Evolutionary conservation across 2,888 invertebrate genomes (phyloP), one percentile per base, ranked within the genome.

Genomic region (Leptinotarsa tumamoca): DNA sequence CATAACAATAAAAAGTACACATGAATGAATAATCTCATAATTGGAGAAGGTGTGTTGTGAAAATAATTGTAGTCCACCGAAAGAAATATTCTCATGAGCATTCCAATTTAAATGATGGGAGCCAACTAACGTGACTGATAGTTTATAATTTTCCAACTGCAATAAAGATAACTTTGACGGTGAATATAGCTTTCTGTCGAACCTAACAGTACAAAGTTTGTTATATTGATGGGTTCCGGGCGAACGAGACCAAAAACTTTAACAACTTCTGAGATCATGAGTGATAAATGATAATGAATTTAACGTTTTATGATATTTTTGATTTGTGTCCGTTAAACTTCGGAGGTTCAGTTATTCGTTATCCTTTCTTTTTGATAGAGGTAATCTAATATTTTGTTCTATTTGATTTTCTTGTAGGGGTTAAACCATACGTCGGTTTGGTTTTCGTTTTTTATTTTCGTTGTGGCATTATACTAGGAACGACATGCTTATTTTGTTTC

Each of bases 201-300:
- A 63, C 33, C 43, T 63, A 63, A 63, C 63, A 33, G 63, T 63
- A 63, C 13, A 43, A 4, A 43, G 23, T 58, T 58, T 27, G 58
- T 58, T 63, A 33, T 63, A 63, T 63, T n/a, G 63, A 63, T 63
- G 27, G 63, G 63, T 33, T 63, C 43, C 63, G 10, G 63, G 63
- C n/a, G 63, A 63, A n/a, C 15, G 43, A n/a, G 43, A 63, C 43
- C 27, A 33, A 63, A 63, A 63, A 33, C 63, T 63, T 63, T 27
- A 61, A 21, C 23, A 61, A 61, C 61, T 14, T 27, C 61, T 61
- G 23, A 61, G 61, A 61, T 61, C 61, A 61, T 27, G 61, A 61
- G 61, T 63, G 63, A 63, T 63, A 63, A 63, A 63, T 63, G 63
- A 43, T 63, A 63, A 63, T 63, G 63, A 63, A 63, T n/a, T 63